Base-by-base conservation (phyloP, 2,797 vertebrate genomes). In the Enteromius argenteus region DNA sequence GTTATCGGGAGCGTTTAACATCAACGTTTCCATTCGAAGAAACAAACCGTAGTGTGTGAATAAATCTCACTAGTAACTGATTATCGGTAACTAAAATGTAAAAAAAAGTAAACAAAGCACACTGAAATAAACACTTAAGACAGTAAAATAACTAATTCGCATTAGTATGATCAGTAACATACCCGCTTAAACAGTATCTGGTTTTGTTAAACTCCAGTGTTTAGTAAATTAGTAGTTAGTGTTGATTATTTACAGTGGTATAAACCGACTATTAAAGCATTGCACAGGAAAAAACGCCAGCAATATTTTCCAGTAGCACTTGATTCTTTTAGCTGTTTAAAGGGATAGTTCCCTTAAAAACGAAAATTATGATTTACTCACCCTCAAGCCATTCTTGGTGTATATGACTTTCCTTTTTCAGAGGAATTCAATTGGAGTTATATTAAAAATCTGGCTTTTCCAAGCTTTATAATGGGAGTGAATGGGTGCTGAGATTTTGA, bases 91-190 rank as follows among this genome's bases (percentile, higher is more conserved):
- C 11, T 15, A 17, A 32, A 44, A 27, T n/a, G 21, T 44, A 2
- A 80, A 42, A 69, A 67, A 46, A 79, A 77, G 72, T 64, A 87
- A 69, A 85, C 71, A 14, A 77, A 79, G 10, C 32, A 81, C 44
- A 64, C 35, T 51, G 49, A 69, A 15, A 51, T 17, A 64, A 79
- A 72, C 14, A 39, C 37, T 37, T 64, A 27, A 39, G 46, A 86
- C 37, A 81, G 58, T 51, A 83, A 79, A 81, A 69, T 60, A 71
- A 66, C 79, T 76, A n/a, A 51, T 68, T 73, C 0, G 37, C 23
- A 51, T 87, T 84, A 88, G 86, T 86, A 77, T 62, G n/a, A 62
- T 86, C 79, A 84, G 71, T 79, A 7, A 62, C 83, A 83, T 81
- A 85, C 77, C 84, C 21, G 74, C 86, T 80, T 79, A 37, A 2